Percentiles rank a stretch among this genome's conserved stretches.
Evolutionary conservation across 1,140 invertebrate species (phyloP).

Genomic region (Ganaspis sp.): DNA sequence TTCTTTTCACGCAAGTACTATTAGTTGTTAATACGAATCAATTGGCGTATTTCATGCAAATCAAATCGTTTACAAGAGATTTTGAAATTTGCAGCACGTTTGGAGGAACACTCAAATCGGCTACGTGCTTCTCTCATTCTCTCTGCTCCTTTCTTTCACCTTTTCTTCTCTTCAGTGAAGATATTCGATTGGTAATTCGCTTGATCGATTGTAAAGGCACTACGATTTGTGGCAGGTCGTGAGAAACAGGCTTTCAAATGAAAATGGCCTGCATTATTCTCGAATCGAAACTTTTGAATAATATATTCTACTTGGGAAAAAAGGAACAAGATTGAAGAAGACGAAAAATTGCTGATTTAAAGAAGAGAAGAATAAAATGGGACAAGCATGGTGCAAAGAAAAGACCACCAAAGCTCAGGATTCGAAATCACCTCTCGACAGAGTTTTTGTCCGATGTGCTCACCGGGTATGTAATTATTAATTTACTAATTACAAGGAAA

Average conservation of each 20-base stretch:
- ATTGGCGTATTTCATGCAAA: not conserved
- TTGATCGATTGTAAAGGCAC: slow-evolving; percentile 47
- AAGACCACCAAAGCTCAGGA: slow-evolving; percentile 71
- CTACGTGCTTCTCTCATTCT: slow-evolving; percentile 37
- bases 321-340: slow-evolving; percentile 12
- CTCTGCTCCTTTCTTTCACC: slow-evolving; percentile 23
- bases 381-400: slow-evolving; percentile 73
- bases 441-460: slow-evolving; percentile 71
- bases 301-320: slow-evolving; percentile 7
- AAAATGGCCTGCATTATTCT: slow-evolving; percentile 60
- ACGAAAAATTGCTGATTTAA: not conserved
- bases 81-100: slow-evolving; percentile 1
- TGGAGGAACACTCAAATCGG: not conserved
- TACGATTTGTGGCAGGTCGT: slow-evolving; percentile 61
- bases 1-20: not conserved
- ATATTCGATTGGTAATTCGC: slow-evolving; percentile 40
- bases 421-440: slow-evolving; percentile 73
- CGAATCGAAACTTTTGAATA: not conserved
- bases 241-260: slow-evolving; percentile 55
- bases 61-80: not conserved
- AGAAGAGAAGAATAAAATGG: slow-evolving; percentile 61
- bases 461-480: slow-evolving; percentile 65
- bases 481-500: not conserved
- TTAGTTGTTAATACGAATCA: not conserved
- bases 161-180: not conserved